Percentiles rank a stretch among this genome's conserved stretches.
Conservation (phyloP, 2,888 invertebrate genomes). For the Teleiodes luculella region DNA sequence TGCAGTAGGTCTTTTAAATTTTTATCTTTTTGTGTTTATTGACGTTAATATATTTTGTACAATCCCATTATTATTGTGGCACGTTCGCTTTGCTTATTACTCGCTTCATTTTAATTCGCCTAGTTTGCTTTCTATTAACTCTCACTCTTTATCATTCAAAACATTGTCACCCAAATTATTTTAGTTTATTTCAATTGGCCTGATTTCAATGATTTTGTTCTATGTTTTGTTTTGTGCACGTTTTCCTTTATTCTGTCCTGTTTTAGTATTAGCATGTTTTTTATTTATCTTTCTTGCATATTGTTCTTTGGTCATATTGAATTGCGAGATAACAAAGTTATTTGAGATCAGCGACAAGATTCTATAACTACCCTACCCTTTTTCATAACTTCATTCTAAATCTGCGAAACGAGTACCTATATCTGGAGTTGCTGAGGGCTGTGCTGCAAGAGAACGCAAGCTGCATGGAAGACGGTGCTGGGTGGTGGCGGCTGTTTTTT, state of each 20-base stretch:
- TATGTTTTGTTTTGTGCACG: conserved; percentile 5
- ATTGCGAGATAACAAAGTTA: conserved; percentile 52
- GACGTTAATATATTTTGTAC: conserved; percentile 16
- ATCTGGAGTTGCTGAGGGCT: conserved; percentile 53
- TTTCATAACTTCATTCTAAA: conserved; percentile 39
- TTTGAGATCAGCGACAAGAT: conserved; percentile 77
- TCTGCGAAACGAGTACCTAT: conserved; percentile 47
- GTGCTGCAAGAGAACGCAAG: conserved; percentile 43
- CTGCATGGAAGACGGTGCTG: conserved; percentile 73
- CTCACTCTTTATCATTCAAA: conserved; percentile 23
- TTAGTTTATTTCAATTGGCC: conserved; percentile 29
- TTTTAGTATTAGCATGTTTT: too few relatives aligned
- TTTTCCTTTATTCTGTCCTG: not conserved
- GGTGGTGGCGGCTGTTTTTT: conserved; percentile 60
- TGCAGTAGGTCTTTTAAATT: conserved; percentile 31
- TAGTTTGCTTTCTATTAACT: conserved; percentile 30
- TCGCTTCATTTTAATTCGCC: conserved; percentile 34
- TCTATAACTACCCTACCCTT: conserved; percentile 48
- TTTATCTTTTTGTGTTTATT: too few relatives aligned
- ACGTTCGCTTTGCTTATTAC: conserved; percentile 56
- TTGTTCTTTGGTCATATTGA: conserved; percentile 9
- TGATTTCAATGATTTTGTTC: conserved; percentile 62
- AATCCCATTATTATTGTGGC: conserved; percentile 42
- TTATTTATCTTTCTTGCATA: conserved; percentile 26
- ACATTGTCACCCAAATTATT: conserved; percentile 22